Conservation (phyloP, 2,113 vertebrate species). For the Solea solea region DNA sequence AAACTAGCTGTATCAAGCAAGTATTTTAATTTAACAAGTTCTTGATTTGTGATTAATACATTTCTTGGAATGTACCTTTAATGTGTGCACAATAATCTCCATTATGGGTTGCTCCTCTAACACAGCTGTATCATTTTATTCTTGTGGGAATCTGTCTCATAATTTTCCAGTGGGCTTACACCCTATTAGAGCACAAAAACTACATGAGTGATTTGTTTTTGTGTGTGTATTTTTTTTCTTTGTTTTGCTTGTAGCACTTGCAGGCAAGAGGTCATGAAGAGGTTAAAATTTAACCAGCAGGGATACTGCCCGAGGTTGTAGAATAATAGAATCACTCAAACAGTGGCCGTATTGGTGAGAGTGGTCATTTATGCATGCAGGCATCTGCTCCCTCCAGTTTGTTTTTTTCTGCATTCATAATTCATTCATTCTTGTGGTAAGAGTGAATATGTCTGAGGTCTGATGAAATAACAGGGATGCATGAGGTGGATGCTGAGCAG, state of each 20-base stretch:
- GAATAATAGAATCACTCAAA: conserved; percentile 42
- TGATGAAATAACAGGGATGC: background rate
- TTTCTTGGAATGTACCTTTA: no score
- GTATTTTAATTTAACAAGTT: no score
- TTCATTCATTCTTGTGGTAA: background rate
- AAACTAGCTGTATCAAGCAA: no score
- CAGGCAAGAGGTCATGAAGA: conserved; percentile 44
- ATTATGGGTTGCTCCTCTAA: conserved; percentile 8
- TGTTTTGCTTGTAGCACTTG: conserved; percentile 53
- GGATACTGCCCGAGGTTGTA: conserved; percentile 53
- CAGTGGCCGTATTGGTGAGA: conserved; percentile 36
- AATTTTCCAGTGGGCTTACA: conserved; percentile 25
- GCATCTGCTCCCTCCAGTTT: conserved; percentile 21
- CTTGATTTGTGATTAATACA: no score
- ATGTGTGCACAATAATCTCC: background rate
- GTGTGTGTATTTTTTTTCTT: no score
- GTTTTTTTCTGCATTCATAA: background rate
- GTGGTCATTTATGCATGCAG: conserved; percentile 54
- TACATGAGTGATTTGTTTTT: conserved; percentile 58
- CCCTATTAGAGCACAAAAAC: conserved; percentile 37
- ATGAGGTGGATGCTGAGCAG: no score
- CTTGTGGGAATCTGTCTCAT: conserved; percentile 30
- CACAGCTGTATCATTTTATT: conserved; percentile 24
- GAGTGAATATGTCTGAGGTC: background rate
- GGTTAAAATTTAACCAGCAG: conserved; percentile 68